phyloP scores from a whole-genome alignment of 2,888 invertebrate species.

The Amblyjoppa proteus region DNA sequence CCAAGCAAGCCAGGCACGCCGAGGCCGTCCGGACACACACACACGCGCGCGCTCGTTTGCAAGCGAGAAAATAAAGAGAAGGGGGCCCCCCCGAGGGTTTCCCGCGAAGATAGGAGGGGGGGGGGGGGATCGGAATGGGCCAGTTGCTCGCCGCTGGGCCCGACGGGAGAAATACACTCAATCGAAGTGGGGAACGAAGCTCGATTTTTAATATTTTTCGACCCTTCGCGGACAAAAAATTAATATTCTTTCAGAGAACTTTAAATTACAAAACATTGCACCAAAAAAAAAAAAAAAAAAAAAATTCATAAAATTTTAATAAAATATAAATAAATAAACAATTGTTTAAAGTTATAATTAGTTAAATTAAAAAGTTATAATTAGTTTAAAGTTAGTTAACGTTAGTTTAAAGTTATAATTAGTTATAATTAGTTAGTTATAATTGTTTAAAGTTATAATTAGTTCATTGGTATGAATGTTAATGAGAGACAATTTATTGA shows the following conservation, averaged over 20 bases:
- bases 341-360: too few species aligned
- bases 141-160: constrained; percentile 6
- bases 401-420: too few species aligned
- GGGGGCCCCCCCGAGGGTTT: constrained; percentile 52
- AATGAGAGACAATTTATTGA: too few species aligned
- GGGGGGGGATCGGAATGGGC: constrained; percentile 46
- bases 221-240: not conserved
- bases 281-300: not conserved
- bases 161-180: not conserved
- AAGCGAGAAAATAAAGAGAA: constrained; percentile 54
- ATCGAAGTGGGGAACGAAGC: not conserved
- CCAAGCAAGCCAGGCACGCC: constrained; percentile 77
- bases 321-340: too few species aligned
- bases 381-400: too few species aligned
- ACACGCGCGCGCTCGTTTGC: not conserved
- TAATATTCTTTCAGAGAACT: not conserved
- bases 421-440: too few species aligned
- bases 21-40: constrained; percentile 77
- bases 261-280: not conserved
- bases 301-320: not conserved
- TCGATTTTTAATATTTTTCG: not conserved
- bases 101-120: constrained; percentile 36
- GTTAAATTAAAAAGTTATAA: too few species aligned
- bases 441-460: too few species aligned
- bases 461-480: too few species aligned